phyloP scores from a whole-genome alignment of 2,888 invertebrate species.

The Hanleya hanleyi region DNA sequence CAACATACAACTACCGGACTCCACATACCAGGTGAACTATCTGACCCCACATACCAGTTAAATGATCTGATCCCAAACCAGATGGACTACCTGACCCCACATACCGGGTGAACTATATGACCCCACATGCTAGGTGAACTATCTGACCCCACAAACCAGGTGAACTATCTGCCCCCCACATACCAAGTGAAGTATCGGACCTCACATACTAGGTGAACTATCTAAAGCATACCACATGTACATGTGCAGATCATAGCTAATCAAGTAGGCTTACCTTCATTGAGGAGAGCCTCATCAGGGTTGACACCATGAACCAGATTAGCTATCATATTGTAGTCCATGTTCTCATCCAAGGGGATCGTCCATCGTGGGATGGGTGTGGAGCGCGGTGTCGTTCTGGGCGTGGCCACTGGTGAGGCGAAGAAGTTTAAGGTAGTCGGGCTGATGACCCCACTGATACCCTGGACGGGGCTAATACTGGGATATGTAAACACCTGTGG shows the following conservation, averaged over 20 bases:
- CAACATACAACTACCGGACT: no score
- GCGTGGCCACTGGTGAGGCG: slow-evolving; percentile 82
- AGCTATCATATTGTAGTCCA: slow-evolving; percentile 90
- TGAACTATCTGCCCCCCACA: background rate
- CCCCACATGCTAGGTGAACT: no score
- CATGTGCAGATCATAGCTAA: background rate
- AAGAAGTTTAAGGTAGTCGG: slow-evolving; percentile 91
- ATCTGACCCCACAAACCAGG: no score
- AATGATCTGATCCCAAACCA: no score
- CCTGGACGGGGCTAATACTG: slow-evolving; percentile 86
- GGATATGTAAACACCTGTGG: slow-evolving; percentile 94
- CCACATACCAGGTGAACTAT: no score
- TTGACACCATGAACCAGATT: slow-evolving; percentile 78
- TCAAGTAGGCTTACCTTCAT: slow-evolving; percentile 77
- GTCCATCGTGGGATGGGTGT: slow-evolving; percentile 85
- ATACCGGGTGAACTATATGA: no score
- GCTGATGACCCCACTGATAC: slow-evolving; percentile 88
- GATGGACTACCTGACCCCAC: no score
- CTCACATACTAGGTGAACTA: background rate
- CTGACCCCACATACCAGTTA: no score
- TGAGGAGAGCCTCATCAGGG: slow-evolving; percentile 78
- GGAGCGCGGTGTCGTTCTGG: slow-evolving; percentile 81
- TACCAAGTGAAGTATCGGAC: background rate
- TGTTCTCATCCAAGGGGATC: slow-evolving; percentile 87
- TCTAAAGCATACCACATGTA: background rate